Conservation (phyloP, 2,113 vertebrate species). For the Mesoclemmys tuberculata region DNA sequence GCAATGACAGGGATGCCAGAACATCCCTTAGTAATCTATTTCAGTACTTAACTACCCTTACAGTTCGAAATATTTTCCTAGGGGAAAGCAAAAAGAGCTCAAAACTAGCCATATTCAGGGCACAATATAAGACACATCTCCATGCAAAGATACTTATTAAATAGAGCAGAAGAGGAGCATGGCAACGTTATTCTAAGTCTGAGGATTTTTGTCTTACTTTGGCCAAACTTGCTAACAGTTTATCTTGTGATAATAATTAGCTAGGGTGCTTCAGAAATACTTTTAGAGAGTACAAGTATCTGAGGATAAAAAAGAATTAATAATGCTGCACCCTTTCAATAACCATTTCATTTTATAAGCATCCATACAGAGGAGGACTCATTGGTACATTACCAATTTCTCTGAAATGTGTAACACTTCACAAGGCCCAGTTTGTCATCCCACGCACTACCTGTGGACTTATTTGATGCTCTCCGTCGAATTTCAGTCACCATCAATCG, state of each 20-base stretch:
- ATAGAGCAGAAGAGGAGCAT: not conserved
- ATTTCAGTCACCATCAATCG: conserved; percentile 99
- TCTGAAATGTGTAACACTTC: not conserved
- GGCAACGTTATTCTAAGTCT: not conserved
- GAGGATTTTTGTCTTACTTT: rapidly evolving
- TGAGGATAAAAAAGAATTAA: not conserved
- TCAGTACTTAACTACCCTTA: no score
- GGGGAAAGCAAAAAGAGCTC: rapidly evolving
- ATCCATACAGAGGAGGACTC: not conserved
- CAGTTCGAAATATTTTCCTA: not conserved
- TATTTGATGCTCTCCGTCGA: conserved; percentile 95
- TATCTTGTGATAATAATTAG: not conserved
- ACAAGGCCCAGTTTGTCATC: not conserved
- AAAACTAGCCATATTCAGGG: not conserved
- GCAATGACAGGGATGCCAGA: not conserved
- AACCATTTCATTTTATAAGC: not conserved
- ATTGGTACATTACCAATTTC: rapidly evolving
- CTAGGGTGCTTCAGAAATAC: not conserved
- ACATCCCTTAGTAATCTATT: no score
- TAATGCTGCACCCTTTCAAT: rapidly evolving
- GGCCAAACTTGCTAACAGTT: not conserved
- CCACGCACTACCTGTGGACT: conserved; percentile 91
- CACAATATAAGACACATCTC: not conserved
- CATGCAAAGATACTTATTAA: not conserved
- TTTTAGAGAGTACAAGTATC: not conserved